Conservation (phyloP, 2,113 vertebrate species). For the Sciurus niger region DNA sequence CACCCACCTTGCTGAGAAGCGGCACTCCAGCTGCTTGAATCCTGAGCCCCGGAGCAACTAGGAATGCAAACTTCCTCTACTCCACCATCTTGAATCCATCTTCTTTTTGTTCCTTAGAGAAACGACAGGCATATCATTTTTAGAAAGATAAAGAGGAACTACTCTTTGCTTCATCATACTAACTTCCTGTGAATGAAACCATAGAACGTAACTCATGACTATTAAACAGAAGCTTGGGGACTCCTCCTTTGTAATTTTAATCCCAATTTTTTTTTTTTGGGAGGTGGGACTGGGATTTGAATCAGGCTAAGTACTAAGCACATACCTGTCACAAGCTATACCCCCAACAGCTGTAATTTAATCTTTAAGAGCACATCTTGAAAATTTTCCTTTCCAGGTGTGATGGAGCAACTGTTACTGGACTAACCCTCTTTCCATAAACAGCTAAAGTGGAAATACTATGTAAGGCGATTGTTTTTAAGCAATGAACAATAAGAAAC, state of each 20-base stretch:
- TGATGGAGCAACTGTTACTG: neutral
- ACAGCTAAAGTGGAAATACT: neutral
- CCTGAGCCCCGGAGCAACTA: neutral
- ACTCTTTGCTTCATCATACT: neutral
- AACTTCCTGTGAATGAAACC: neutral
- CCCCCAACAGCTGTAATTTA: neutral
- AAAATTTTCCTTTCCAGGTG: constrained; percentile 17
- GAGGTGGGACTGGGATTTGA: neutral
- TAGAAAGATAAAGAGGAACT: neutral
- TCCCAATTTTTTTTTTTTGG: too few species aligned
- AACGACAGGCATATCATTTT: neutral
- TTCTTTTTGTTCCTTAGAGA: constrained; percentile 39
- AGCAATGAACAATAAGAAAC: neutral
- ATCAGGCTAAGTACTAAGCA: neutral
- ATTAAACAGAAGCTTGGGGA: neutral
- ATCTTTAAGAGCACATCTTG: neutral
- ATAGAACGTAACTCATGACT: neutral
- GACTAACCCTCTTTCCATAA: neutral
- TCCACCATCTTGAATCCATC: too few species aligned
- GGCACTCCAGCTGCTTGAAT: too few species aligned
- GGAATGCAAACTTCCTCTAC: too few species aligned
- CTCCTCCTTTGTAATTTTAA: neutral
- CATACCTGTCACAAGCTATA: neutral
- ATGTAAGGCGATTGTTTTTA: constrained; percentile 7
- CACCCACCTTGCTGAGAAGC: too few species aligned